A percentile compares a stretch with the other conserved stretches of the same genome.
phyloP scores from a whole-genome alignment of 2,113 vertebrate species.

The Anarhynchus alexandrinus region DNA sequence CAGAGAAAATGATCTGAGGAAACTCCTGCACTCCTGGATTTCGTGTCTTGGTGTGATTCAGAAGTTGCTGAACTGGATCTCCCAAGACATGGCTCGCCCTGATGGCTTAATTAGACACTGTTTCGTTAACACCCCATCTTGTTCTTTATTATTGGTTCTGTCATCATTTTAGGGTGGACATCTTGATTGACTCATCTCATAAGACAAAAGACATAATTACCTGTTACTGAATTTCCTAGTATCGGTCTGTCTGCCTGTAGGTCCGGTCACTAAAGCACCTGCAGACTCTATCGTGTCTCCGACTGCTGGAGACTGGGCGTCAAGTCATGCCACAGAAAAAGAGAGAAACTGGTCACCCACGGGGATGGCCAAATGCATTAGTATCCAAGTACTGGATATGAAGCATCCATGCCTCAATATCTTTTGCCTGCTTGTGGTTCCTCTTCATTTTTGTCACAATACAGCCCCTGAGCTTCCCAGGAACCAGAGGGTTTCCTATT shows the following conservation, averaged over 20 bases:
- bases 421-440: not conserved
- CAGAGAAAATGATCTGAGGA: not conserved
- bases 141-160: conserved; percentile 9
- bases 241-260: not conserved
- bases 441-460: rapidly evolving
- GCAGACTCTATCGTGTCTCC: not conserved
- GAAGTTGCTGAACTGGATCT: conserved; percentile 11
- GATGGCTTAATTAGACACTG: not conserved
- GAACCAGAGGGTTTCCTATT: not conserved
- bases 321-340: not conserved
- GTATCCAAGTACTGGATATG: not conserved
- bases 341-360: not conserved
- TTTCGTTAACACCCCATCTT: conserved; percentile 16
- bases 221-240: not conserved
- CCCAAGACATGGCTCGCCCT: not conserved
- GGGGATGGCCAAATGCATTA: not conserved
- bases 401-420: not conserved
- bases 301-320: not conserved
- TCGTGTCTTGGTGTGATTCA: not conserved
- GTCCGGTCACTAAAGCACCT: not conserved
- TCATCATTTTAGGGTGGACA: conserved; percentile 24
- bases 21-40: not conserved
- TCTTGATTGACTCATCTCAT: not conserved
- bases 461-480: not conserved
- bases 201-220: conserved; percentile 9